Base-by-base conservation (phyloP, 1,140 invertebrate genomes). In the Nasonia giraulti region DNA sequence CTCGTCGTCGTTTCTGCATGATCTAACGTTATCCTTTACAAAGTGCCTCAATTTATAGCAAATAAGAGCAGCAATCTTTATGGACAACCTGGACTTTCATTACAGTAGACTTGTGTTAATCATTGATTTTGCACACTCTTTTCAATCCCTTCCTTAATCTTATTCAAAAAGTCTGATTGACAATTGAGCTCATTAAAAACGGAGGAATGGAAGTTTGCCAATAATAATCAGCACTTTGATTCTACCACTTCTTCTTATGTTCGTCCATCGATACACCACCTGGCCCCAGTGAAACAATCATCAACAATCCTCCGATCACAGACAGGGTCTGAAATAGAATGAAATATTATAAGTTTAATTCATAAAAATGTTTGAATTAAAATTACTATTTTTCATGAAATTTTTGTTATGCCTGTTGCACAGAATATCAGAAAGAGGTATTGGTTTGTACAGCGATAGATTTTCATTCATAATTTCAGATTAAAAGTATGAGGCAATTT, bases 261-360 rank as follows among this genome's bases (percentile, higher is more conserved):
- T 99, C 99, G 93, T 99, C 99, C 97, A 99, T 99, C 77, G 98
- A 99, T 47, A 99, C 98, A 80, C 98, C 98, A 85, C 99, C 99
- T 31, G 99, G 99, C 33, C 99, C 99, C 86, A 99, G 95, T 77
- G 98, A 98, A 2, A 99, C 99, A 87, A 99, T 98, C 96, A 99
- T 98, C 68, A 99, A 93, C n/a, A 99, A 95, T 85, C 99, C 99
- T 86, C 99, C 99, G 89, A 99, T 97, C 62, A 99, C 99, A 79
- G 99, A 99, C 86, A 99, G 93, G 50, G 98, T 99, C 97, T 99
- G 95, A 55, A 96, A 95, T 86, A 87, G 91, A 75, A 82, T 27
- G 37, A 3, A 27, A 69, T 5, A 69, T 69, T 31, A 11, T 69
- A 2, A 69, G 8, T 69, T 68, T 69, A 27, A 0, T 27, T 11